Evolutionary conservation across 2,113 vertebrate species (phyloP), one percentile per base, ranked within the genome.

Genomic region (Grantiella picta): DNA sequence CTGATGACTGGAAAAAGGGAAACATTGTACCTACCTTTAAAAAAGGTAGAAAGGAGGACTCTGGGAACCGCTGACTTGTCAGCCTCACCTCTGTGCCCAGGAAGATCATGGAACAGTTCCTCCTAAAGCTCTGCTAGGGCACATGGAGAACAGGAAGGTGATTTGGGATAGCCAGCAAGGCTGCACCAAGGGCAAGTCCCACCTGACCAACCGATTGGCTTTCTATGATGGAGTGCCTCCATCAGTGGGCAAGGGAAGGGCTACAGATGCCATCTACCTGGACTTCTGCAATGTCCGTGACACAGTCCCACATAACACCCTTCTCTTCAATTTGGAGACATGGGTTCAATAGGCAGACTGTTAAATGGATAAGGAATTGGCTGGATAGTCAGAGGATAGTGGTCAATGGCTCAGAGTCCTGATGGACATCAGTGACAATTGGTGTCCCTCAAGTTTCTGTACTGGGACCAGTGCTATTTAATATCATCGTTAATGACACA

Each of bases 311-410:
- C 15, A 36, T 12, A 59, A 21, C 12, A 52, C 9, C 12, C 18
- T 36, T 36, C 27, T 52, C 15, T 52, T 57, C n/a, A 33, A 7
- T n/a, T 44, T 89, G 33, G 38, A 82, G 60, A 25, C 12, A 20
- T 29, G 36, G 11, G 38, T 44, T 44, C 0, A 0, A 24, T 35
- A 7, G 2, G 23, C 17, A 19, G 19, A 20, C 25, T 49, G 25
- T 31, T 80, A 31, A 49, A 17, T 56, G 7, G 11, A 10, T 64
- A 42, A 35, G 44, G 33, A 73, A n/a, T 29, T 52, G 12, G 3
- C 73, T 59, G 69, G 19, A 24, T 14, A 20, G 20, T 60, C 78
- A 60, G 28, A 12, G 23, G 4, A 4, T 33, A 29, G 12, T 44
- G 23, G 28, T 24, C 44, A 65, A 20, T 2, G 10, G 12, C 19